Conservation (phyloP, 2,888 invertebrate species). For the Automeris io region DNA sequence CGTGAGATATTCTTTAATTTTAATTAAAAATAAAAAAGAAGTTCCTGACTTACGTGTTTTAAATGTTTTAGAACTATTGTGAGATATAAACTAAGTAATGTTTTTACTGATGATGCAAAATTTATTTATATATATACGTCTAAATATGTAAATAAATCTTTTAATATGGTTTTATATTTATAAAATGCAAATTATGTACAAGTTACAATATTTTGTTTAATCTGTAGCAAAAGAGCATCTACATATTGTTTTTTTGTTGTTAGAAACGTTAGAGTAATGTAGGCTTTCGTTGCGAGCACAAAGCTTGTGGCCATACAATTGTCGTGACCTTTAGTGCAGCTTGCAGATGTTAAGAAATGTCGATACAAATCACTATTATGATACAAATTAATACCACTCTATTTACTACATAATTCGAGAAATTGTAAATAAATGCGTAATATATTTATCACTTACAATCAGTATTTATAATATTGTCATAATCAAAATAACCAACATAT, state of each 20-base stretch:
- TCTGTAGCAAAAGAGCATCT: not conserved
- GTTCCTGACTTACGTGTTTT: too few species aligned
- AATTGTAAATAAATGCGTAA: not conserved
- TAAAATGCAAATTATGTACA: too few species aligned
- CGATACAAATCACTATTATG: slow-evolving; percentile 5
- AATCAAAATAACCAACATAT: not conserved
- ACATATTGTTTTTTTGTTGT: slow-evolving; percentile 19
- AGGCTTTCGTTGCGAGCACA: slow-evolving; percentile 24
- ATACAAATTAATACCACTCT: not conserved
- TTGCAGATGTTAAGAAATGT: slow-evolving; percentile 4
- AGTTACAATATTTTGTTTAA: too few species aligned
- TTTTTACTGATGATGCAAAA: too few species aligned
- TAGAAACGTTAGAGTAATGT: slow-evolving; percentile 32
- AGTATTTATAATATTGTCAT: not conserved
- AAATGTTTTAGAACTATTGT: too few species aligned
- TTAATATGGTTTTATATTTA: too few species aligned
- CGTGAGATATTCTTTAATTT: too few species aligned
- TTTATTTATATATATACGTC: too few species aligned
- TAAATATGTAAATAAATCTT: too few species aligned
- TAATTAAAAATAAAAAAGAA: too few species aligned
- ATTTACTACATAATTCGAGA: not conserved
- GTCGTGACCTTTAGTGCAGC: slow-evolving; percentile 30
- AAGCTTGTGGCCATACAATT: slow-evolving; percentile 39
- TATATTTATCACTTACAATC: not conserved
- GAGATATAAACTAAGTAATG: too few species aligned